Conservation (phyloP, 1,140 invertebrate species). For the Agraylea sexmaculata region DNA sequence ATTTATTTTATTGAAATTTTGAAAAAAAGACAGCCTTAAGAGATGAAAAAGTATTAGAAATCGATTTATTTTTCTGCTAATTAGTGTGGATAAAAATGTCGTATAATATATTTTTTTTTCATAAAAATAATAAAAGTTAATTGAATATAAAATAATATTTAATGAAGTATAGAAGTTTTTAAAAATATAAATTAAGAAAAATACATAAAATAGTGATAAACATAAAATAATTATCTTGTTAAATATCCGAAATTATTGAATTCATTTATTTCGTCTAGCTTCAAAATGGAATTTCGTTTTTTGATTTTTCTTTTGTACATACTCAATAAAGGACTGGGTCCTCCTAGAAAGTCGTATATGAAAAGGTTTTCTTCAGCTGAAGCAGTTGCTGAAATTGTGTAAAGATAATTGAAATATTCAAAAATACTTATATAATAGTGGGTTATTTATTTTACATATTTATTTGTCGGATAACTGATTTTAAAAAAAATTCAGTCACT, state of each 20-base stretch:
- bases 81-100: too few species aligned
- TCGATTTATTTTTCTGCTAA: too few species aligned
- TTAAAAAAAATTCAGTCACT: neutral
- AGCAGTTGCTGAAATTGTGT: slow-evolving; percentile 14
- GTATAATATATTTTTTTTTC: neutral
- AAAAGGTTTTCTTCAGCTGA: slow-evolving; percentile 17
- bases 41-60: too few species aligned
- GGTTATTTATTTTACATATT: neutral
- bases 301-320: slow-evolving; percentile 20
- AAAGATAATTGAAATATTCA: neutral
- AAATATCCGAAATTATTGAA: slow-evolving; percentile 18
- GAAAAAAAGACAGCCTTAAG: too few species aligned
- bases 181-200: neutral
- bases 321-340: slow-evolving; percentile 11
- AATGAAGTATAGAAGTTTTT: neutral
- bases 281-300: slow-evolving; percentile 5
- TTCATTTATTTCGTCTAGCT: slow-evolving; percentile 16
- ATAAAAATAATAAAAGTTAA: neutral
- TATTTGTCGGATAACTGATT: neutral
- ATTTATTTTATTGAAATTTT: too few species aligned
- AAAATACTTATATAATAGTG: neutral
- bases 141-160: neutral
- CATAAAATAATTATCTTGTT: slow-evolving; percentile 11
- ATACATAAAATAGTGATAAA: neutral
- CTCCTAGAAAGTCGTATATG: slow-evolving; percentile 18